Evolutionary conservation across 2,888 invertebrate species (phyloP).

Genomic region (Deilephila porcellus): DNA sequence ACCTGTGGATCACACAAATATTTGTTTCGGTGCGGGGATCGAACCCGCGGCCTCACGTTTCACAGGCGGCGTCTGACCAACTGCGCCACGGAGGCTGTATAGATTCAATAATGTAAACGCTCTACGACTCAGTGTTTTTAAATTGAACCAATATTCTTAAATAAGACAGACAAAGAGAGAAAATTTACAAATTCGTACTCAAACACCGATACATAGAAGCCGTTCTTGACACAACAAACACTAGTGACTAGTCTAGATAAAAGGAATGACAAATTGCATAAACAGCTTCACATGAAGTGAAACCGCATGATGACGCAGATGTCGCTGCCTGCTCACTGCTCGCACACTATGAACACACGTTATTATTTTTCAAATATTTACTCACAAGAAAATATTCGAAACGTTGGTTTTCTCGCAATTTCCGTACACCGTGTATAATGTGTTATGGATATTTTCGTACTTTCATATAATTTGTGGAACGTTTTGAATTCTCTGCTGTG

Average conservation of each 20-base stretch:
- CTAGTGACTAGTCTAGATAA: conserved; percentile 36
- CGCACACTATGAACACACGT: conserved; percentile 39
- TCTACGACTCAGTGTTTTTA: not conserved
- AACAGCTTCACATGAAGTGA: conserved; percentile 44
- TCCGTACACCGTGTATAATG: conserved; percentile 38
- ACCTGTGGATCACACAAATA: too few relatives aligned
- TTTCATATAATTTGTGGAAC: not conserved
- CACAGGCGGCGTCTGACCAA: too few relatives aligned
- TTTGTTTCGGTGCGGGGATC: too few relatives aligned
- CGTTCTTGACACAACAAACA: conserved; percentile 31
- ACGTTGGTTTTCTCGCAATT: conserved; percentile 47
- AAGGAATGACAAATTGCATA: conserved; percentile 41
- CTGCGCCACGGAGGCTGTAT: too few relatives aligned
- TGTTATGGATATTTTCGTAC: conserved; percentile 25
- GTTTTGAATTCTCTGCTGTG: not conserved
- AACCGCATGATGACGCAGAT: conserved; percentile 37
- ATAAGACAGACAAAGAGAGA: not conserved
- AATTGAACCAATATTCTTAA: not conserved
- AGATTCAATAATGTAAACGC: not conserved
- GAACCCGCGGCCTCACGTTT: too few relatives aligned
- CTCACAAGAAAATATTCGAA: conserved; percentile 44
- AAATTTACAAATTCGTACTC: not conserved
- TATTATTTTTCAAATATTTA: conserved; percentile 44
- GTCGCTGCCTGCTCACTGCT: conserved; percentile 26
- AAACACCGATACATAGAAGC: conserved; percentile 3